phyloP scores from a whole-genome alignment of 1,140 invertebrate species.

The Cyclargus thomasi region DNA sequence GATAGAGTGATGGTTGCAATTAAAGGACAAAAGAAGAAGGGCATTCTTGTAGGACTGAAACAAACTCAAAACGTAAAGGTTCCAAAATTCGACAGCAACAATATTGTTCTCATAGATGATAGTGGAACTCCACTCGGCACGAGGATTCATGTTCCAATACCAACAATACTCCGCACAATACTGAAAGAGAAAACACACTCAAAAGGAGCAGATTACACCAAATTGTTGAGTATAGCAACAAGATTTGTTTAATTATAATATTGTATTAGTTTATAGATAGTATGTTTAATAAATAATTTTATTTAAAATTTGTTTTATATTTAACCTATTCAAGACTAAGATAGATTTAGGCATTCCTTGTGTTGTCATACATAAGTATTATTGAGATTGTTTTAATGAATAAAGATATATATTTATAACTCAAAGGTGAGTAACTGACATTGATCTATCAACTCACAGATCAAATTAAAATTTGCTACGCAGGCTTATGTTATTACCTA shows the following conservation, averaged over 20 bases:
- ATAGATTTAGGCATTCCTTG: no score
- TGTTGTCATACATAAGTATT: no score
- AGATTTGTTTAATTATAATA: slow-evolving; percentile 86
- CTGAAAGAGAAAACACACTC: slow-evolving; percentile 87
- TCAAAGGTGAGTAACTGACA: no score
- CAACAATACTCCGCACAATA: slow-evolving; percentile 91
- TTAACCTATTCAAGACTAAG: neutral
- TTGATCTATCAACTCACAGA: no score
- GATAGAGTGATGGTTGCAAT: slow-evolving; percentile 96
- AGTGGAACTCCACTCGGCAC: slow-evolving; percentile 94
- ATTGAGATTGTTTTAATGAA: no score
- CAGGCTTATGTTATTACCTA: no score
- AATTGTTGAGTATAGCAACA: slow-evolving; percentile 93
- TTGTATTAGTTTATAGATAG: slow-evolving; percentile 32
- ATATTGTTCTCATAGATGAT: slow-evolving; percentile 96
- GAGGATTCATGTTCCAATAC: slow-evolving; percentile 95
- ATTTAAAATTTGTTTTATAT: neutral
- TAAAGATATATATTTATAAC: no score
- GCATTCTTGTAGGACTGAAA: slow-evolving; percentile 94
- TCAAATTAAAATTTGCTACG: no score
- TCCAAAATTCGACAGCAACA: slow-evolving; percentile 97
- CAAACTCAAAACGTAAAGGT: slow-evolving; percentile 88
- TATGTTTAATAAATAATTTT: slow-evolving; percentile 33
- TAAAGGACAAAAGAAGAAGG: slow-evolving; percentile 97
- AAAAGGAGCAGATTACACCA: slow-evolving; percentile 95